These are phyloP conservation scores for Lasioglossum pauxillum DNA, from an alignment of 2,888 invertebrate species.

Conservation along the genomic window DNA sequence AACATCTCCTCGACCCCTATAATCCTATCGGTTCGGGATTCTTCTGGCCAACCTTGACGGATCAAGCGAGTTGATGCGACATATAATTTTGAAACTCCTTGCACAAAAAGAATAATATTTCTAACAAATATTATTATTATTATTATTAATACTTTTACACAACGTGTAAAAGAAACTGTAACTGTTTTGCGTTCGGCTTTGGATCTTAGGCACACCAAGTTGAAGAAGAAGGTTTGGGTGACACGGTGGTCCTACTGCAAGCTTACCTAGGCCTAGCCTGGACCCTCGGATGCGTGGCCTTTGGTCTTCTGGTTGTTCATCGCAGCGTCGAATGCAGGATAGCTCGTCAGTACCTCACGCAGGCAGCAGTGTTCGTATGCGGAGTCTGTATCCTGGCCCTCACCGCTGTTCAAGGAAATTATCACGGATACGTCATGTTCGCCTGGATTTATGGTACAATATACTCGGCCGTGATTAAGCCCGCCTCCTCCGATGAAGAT, in stretches of 20 bases:
- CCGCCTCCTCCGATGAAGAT: neutral
- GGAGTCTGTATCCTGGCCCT: conserved; percentile 91
- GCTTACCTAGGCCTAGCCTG: conserved; percentile 93
- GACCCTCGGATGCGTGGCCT: conserved; percentile 92
- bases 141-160: no score
- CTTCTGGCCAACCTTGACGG: neutral
- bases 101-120: no score
- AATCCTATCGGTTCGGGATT: neutral
- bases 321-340: conserved; percentile 94
- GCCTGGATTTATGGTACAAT: conserved; percentile 91
- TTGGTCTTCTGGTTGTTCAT: conserved; percentile 93
- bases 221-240: conserved; percentile 90
- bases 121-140: no score
- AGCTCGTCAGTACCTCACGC: conserved; percentile 93
- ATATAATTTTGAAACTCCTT: no score
- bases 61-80: no score
- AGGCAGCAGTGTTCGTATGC: conserved; percentile 92
- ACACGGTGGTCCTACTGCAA: conserved; percentile 88
- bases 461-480: neutral
- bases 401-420: conserved; percentile 91
- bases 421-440: conserved; percentile 92
- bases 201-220: conserved; percentile 89
- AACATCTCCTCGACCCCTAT: neutral
- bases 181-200: conserved; percentile 4
- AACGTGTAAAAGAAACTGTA: no score